These are phyloP conservation scores for Helogale parvula DNA, from an alignment of 2,113 vertebrate genomes.

Conservation along the genomic window DNA sequence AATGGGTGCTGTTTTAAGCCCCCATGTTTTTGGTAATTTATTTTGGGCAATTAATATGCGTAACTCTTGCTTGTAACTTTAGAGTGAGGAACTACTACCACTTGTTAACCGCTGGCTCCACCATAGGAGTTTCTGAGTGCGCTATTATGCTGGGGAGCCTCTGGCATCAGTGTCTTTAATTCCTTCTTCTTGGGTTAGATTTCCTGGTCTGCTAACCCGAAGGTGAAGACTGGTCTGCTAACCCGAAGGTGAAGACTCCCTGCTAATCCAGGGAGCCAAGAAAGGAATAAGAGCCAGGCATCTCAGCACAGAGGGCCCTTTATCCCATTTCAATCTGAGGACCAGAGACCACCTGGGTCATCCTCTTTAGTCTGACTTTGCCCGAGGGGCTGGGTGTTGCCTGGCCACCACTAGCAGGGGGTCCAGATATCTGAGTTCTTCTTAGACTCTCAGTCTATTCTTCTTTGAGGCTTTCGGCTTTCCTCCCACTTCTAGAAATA, in stretches of 20 bases:
- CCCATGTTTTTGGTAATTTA: neutral
- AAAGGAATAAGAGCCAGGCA: too few relatives aligned
- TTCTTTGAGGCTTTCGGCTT: neutral
- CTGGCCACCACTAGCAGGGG: neutral
- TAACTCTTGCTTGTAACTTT: neutral
- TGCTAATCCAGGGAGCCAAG: too few relatives aligned
- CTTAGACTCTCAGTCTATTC: neutral
- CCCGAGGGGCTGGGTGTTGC: neutral
- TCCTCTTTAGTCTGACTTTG: neutral
- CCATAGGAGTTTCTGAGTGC: neutral
- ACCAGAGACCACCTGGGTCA: neutral
- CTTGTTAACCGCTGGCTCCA: neutral
- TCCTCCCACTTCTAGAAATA: neutral
- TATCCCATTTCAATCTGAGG: rapidly evolving
- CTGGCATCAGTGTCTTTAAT: neutral
- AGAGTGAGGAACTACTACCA: neutral
- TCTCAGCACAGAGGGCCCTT: neutral
- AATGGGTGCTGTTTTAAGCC: neutral
- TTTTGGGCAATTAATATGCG: too few relatives aligned
- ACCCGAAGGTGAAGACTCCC: neutral
- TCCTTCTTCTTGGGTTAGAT: neutral
- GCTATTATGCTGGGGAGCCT: neutral
- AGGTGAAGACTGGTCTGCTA: neutral
- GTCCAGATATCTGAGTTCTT: neutral
- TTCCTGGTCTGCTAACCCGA: neutral